A percentile compares a stretch with the other conserved stretches of the same genome.
phyloP scores from a whole-genome alignment of 2,113 vertebrate genomes.

The Acrocephalus kingi region DNA sequence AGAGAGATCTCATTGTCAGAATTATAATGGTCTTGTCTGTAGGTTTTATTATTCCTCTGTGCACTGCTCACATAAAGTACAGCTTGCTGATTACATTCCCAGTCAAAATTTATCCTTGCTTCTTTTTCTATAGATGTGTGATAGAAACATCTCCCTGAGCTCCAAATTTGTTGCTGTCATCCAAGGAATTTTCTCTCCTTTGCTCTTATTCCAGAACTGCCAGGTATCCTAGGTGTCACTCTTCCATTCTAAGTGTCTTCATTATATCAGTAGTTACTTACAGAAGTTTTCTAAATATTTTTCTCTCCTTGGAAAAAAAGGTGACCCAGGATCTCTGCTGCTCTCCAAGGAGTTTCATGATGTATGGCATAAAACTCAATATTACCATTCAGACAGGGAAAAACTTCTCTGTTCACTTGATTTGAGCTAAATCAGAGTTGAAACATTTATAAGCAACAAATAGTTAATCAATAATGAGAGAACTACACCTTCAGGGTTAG shows the following conservation, averaged over 20 bases:
- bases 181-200: background rate
- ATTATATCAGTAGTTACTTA: background rate
- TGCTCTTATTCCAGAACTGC: background rate
- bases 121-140: background rate
- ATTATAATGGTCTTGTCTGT: background rate
- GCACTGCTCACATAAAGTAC: background rate
- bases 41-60: background rate
- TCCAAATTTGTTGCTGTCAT: background rate
- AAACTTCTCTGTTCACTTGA: background rate
- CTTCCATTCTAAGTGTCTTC: background rate
- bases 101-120: background rate
- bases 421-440: background rate
- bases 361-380: background rate
- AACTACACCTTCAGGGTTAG: background rate
- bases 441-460: background rate
- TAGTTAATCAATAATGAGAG: background rate
- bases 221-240: background rate
- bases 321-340: background rate
- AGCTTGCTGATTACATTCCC: background rate
- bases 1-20: background rate
- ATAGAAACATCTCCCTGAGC: background rate
- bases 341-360: background rate
- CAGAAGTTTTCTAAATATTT: background rate
- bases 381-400: background rate
- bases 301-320: background rate